Evolutionary conservation across 2,113 vertebrate genomes (phyloP), one percentile per base, ranked within the genome.

Genomic region (Nannospalax galili): DNA sequence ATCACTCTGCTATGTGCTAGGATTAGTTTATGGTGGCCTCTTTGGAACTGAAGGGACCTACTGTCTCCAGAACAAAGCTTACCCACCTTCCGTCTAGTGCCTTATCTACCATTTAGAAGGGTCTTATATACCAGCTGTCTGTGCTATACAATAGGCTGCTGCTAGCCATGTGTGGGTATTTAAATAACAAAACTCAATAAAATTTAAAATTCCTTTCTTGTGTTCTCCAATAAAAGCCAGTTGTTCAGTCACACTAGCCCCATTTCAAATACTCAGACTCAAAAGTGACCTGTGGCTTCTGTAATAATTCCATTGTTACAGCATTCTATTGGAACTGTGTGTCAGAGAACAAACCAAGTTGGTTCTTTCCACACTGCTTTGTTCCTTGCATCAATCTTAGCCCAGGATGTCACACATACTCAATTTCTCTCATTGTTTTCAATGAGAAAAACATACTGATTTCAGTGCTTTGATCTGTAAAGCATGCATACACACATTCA

Each of bases 141-240:
- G 17, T n/a, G 6, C 32, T n/a, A n/a, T 20, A 62, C 35, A 48
- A 65, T 56, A 73, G 74, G 20, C 94, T 64, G 15, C 32, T 22
- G 56, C 58, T n/a, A 64, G 19, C 60, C 72, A 15, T 1, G 8
- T n/a, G 28, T 58, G 37, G 24, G 4, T 65, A 37, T 62, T 58
- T 75, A 56, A 84, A 24, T 56, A 80, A 65, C 82, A 72, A 64
- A 84, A 62, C 52, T 58, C 42, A 84, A 19, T 78, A 14, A 45
- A 89, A 77, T 48, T 52, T 30, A 48, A 90, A 92, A 95, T 86
- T 91, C 56, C 48, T 7, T 64, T 91, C 26, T 42, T 77, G 45
- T 77, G 10, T 87, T 84, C 24, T 69, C 92, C 7, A 74, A 3
- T 90, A 30, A 42, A 87, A 42, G 89, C 69, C 35, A 74, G 19